Base-by-base conservation (phyloP, 2,113 vertebrate genomes). In the Origma solitaria region DNA sequence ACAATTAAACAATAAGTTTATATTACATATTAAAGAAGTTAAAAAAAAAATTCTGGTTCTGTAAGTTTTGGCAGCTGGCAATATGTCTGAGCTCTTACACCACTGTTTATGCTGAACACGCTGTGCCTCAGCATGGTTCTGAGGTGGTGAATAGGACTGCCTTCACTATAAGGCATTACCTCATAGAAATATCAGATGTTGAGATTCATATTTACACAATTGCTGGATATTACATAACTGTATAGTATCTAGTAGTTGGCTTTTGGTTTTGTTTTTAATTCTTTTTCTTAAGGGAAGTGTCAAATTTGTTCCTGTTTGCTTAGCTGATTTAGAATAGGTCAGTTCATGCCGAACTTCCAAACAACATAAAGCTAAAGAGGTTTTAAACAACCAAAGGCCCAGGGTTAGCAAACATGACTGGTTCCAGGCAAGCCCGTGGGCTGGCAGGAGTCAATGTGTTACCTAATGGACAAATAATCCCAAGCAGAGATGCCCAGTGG, bases 261-360 rank as follows among this genome's bases (percentile, higher is more conserved):
- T 66, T 69, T 88, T 69, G 27, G 23, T 28, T 90, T 85, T 58
- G n/a, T 40, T 42, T 2, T 49, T 62, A 45, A 31, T 3, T 82
- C 23, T 17, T 73, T 76, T 60, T 49, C 33, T 80, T 30, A 44
- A 54, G 27, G 13, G 14, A 95, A 93, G 47, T 90, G 68, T 73
- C 66, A 85, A 40, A 49, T 53, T 76, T 91, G 42, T 61, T 89
- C 82, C 35, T 89, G 37, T 76, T 95, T 93, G 61, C 76, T 76
- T 71, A 91, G 37, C 50, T 91, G 82, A 35, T 91, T 96, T 91
- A 88, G 82, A 91, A 80, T 79, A 77, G 49, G 54, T 80, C 78
- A 70, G 51, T 50, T 90, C 78, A 57, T 44, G 58, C 42, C 91
- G 82, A 91, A 57, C 80, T 92, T 88, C 64, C 75, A 82, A 85